A percentile compares a stretch with the other conserved stretches of the same genome.
Conservation (phyloP, 2,888 invertebrate genomes). For the Luffia ferchaultella region DNA sequence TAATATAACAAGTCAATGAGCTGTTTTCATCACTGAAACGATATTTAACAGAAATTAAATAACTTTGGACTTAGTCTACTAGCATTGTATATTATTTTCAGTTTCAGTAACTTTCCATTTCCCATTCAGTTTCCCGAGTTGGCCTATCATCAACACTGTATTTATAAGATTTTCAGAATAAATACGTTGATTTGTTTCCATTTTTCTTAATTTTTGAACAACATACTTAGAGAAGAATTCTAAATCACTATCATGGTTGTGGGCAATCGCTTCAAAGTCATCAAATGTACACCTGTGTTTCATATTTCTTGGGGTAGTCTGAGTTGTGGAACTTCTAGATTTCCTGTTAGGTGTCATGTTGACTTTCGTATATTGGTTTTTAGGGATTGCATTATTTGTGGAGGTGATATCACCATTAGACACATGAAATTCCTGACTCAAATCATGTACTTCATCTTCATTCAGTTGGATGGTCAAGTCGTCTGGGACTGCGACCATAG, state of each 20-base stretch:
- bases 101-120: conserved; percentile 46
- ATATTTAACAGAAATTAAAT: too few relatives aligned
- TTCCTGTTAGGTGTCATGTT: conserved; percentile 27
- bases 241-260: conserved; percentile 45
- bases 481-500: conserved; percentile 59
- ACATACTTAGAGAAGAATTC: conserved; percentile 59
- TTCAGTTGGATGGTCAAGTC: conserved; percentile 58
- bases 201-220: conserved; percentile 50
- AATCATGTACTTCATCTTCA: conserved; percentile 51
- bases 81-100: conserved; percentile 12
- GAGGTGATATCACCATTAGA: conserved; percentile 24
- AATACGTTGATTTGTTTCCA: conserved; percentile 59
- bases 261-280: conserved; percentile 22
- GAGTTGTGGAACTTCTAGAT: conserved; percentile 23
- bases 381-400: conserved; percentile 17
- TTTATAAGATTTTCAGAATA: conserved; percentile 60
- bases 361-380: conserved; percentile 18
- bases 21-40: too few relatives aligned
- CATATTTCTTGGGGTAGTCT: conserved; percentile 25
- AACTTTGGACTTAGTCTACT: too few relatives aligned
- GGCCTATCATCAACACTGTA: conserved; percentile 55
- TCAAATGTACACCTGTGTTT: conserved; percentile 36
- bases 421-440: conserved; percentile 42
- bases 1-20: too few relatives aligned
- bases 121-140: conserved; percentile 45